These are phyloP conservation scores for Syngnathus scovelli DNA, from an alignment of 2,113 vertebrate genomes.

Conservation along the genomic window DNA sequence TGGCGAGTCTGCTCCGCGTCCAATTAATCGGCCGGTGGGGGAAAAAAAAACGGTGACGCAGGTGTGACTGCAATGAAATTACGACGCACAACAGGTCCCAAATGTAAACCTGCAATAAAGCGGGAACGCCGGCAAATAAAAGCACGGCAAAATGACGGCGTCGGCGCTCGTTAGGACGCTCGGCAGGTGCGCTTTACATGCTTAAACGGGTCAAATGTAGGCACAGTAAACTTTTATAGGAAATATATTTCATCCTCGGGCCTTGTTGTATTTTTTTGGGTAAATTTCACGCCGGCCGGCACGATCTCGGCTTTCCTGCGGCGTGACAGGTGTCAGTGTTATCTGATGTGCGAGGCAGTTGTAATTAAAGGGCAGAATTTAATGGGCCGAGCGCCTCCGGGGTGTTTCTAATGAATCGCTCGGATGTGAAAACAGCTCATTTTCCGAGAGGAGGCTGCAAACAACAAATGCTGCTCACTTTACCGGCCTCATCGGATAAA, in stretches of 20 bases:
- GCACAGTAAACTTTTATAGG: conserved; percentile 8
- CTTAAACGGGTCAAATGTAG: neutral
- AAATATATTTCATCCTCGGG: neutral
- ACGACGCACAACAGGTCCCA: conserved; percentile 23
- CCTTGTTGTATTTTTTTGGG: neutral
- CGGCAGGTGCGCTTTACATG: conserved; percentile 11
- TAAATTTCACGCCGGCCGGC: conserved; percentile 1
- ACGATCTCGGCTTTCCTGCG: conserved; percentile 12
- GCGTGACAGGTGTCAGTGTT: conserved; percentile 29
- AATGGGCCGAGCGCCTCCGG: conserved; percentile 23
- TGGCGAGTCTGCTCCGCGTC: conserved; percentile 8
- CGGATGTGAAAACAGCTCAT: neutral
- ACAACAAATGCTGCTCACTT: neutral
- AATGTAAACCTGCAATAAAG: conserved; percentile 28
- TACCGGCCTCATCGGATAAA: neutral
- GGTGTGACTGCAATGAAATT: conserved; percentile 24
- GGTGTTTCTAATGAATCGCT: conserved; percentile 22
- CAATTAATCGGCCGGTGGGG: conserved; percentile 18
- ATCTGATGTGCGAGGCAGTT: conserved; percentile 23
- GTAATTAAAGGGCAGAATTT: conserved; percentile 49
- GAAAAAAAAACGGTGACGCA: neutral
- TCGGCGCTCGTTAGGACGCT: conserved; percentile 10
- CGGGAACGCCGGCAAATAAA: conserved; percentile 23
- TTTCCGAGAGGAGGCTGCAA: neutral
- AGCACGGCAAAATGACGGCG: conserved; percentile 20